These are phyloP conservation scores for Pandion haliaetus DNA, from an alignment of 2,113 vertebrate species.

Conservation along the genomic window DNA sequence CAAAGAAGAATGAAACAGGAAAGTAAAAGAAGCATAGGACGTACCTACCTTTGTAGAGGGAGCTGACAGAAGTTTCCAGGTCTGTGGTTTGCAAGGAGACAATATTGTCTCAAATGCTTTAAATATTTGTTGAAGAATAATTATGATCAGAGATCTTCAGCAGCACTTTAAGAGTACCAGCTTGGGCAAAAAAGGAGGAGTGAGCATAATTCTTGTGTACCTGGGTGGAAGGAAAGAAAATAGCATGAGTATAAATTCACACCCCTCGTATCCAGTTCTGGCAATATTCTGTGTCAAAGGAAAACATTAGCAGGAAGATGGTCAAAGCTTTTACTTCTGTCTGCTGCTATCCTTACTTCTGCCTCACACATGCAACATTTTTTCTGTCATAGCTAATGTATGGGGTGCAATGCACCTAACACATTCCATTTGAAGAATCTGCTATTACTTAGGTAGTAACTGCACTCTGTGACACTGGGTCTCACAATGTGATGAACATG, in stretches of 20 bases:
- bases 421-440: neutral
- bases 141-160: neutral
- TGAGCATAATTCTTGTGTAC: neutral
- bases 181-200: neutral
- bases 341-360: neutral
- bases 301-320: neutral
- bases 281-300: neutral
- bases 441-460: neutral
- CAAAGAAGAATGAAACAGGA: neutral
- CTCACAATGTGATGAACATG: neutral
- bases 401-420: neutral
- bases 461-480: neutral
- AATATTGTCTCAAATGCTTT: neutral
- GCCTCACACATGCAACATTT: neutral
- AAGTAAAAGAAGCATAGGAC: neutral
- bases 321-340: neutral
- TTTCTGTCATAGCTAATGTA: neutral
- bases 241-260: neutral
- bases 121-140: neutral
- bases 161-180: neutral
- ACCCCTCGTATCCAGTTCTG: neutral
- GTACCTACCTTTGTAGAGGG: neutral
- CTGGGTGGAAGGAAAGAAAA: neutral
- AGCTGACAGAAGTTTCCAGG: neutral
- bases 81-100: neutral